These are phyloP conservation scores for Lasioglossum figueresi DNA, from an alignment of 2,888 invertebrate species.

Conservation along the genomic window DNA sequence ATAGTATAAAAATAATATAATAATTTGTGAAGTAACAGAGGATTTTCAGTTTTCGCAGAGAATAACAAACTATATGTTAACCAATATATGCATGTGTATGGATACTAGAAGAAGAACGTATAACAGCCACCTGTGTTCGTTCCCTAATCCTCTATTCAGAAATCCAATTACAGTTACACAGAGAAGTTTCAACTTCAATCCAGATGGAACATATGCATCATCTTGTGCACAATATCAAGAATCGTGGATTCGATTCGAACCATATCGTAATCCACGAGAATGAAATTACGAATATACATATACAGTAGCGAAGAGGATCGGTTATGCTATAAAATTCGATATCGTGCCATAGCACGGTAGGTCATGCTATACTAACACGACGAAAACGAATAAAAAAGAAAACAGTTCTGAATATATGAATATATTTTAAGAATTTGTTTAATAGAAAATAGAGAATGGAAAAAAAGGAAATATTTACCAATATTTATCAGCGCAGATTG, in stretches of 20 bases:
- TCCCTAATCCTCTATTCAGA: neutral
- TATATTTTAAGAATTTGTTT: neutral
- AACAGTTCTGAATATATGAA: neutral
- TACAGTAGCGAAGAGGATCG: neutral
- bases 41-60: neutral
- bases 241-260: neutral
- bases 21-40: neutral
- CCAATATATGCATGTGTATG: neutral
- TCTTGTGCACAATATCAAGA: neutral
- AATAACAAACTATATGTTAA: neutral
- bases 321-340: slow-evolving; percentile 1
- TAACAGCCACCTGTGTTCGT: neutral
- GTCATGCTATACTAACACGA: neutral
- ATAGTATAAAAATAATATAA: neutral
- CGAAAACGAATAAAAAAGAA: neutral
- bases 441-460: too few species aligned
- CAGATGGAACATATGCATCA: neutral
- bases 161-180: slow-evolving; percentile 25
- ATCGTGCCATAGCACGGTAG: neutral
- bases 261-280: slow-evolving; percentile 4
- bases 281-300: slow-evolving; percentile 22
- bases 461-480: too few species aligned
- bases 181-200: slow-evolving; percentile 13
- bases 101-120: neutral
- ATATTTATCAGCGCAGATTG: too few species aligned